A percentile compares a stretch with the other conserved stretches of the same genome.
These are phyloP conservation scores for Elysia crispata DNA, from an alignment of 2,888 invertebrate species.

Conservation along the genomic window DNA sequence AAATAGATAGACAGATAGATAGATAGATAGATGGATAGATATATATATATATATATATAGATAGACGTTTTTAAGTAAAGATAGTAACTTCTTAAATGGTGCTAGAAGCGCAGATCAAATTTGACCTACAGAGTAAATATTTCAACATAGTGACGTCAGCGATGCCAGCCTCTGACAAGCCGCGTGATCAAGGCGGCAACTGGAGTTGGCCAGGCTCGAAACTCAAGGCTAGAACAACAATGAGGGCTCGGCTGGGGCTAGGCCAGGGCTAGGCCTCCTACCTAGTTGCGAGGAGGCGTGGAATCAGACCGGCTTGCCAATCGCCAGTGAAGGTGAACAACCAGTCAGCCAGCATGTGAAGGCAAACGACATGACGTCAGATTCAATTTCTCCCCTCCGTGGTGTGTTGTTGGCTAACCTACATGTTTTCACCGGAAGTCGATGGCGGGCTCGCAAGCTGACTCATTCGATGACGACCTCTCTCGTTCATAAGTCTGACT, in stretches of 20 bases:
- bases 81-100: not conserved
- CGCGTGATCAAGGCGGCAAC: constrained; percentile 11
- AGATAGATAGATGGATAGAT: too few relatives aligned
- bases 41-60: constrained; percentile 18
- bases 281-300: not conserved
- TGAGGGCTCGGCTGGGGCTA: not conserved
- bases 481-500: constrained; percentile 4
- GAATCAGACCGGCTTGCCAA: not conserved
- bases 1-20: too few relatives aligned
- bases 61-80: constrained; percentile 22
- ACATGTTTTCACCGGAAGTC: constrained; percentile 48
- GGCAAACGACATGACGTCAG: constrained; percentile 51
- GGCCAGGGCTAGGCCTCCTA: not conserved
- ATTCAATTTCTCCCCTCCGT: constrained; percentile 37
- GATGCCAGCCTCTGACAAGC: not conserved
- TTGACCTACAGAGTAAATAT: too few relatives aligned
- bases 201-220: not conserved
- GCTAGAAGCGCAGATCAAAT: not conserved
- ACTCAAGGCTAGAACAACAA: too few relatives aligned
- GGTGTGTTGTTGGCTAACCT: not conserved
- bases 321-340: not conserved
- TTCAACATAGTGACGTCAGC: constrained; percentile 22
- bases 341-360: not conserved
- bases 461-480: constrained; percentile 52
- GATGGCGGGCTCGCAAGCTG: constrained; percentile 54